Evolutionary conservation across 2,797 vertebrate species (phyloP).

Genomic region (Eulemur rubriventer): DNA sequence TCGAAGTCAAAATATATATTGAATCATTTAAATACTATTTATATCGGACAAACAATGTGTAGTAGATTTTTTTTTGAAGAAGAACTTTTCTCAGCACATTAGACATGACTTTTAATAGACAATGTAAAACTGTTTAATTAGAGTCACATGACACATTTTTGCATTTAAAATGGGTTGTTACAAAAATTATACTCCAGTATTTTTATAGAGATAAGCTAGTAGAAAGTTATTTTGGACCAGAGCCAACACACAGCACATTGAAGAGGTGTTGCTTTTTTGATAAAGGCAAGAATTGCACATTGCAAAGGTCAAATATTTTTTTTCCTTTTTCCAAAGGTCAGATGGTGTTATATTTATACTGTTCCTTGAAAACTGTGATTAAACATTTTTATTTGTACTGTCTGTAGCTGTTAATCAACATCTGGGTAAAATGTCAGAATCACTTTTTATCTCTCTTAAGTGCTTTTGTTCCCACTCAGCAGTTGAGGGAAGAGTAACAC

Average conservation of each 20-base stretch:
- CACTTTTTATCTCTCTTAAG: conserved; percentile 56
- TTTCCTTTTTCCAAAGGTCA: conserved; percentile 56
- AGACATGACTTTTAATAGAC: background rate
- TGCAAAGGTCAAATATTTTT: conserved; percentile 75
- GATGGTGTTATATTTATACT: conserved; percentile 59
- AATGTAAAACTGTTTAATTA: background rate
- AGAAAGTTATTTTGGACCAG: background rate
- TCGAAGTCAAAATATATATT: background rate
- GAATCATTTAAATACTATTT: background rate
- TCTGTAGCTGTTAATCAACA: conserved; percentile 73
- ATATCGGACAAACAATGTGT: background rate
- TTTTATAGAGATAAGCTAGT: conserved; percentile 3
- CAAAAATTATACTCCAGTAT: background rate
- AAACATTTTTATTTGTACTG: conserved; percentile 75
- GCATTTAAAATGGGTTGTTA: background rate
- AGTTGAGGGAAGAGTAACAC: conserved; percentile 42
- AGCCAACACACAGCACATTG: background rate
- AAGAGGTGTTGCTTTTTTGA: conserved; percentile 51
- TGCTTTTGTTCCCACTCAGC: conserved; percentile 51
- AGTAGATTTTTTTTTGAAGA: background rate
- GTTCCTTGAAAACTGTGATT: conserved; percentile 71
- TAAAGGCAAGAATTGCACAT: conserved; percentile 64
- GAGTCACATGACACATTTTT: background rate
- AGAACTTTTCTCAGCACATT: background rate
- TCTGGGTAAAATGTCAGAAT: conserved; percentile 69